Evolutionary conservation across 2,113 vertebrate species (phyloP), one percentile per base, ranked within the genome.

Genomic region (Galbula dea): DNA sequence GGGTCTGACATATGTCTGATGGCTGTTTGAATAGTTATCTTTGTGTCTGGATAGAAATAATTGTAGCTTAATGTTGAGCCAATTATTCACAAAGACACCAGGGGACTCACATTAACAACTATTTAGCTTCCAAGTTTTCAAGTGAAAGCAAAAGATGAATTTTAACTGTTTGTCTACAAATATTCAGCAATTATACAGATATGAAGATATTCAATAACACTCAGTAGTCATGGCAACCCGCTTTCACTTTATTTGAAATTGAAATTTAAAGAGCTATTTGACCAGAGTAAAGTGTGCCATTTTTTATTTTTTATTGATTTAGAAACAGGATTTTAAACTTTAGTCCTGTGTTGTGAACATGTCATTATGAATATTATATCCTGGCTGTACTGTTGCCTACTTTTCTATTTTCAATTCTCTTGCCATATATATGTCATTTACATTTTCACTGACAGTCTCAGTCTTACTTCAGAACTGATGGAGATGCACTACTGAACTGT

Each of bases 161-260:
- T 41, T 95, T 69, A 86, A 34, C 83, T 89, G 80, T 92, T 96
- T 95, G 91, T 93, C 93, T 91, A 94, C 97, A 96, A 96, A 96
- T 94, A 97, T 63, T 86, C 93, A 78, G 82, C 84, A 91, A 95
- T 96, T 94, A 95, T 55, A 90, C 57, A 88, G 83, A 82, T 90
- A 90, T 17, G 76, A 62, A 94, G 67, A 83, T 55, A 93, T 76
- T 91, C 65, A 81, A 84, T 78, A 94, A 78, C 79, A 94, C 81
- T 86, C 75, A 55, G 96, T 96, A 90, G 90, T 43, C 95, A 97
- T 96, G 74, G 96, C 63, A 97, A 97, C 94, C 84, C 55, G 63
- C 19, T 89, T 91, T 94, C 12, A 4, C 59, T 83, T 91, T 45
- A 92, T 85, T 95, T 95, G 75, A 95, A 95, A 94, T 6, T 61